Base-by-base conservation (phyloP, 2,888 invertebrate genomes). In the Dugesia japonica region DNA sequence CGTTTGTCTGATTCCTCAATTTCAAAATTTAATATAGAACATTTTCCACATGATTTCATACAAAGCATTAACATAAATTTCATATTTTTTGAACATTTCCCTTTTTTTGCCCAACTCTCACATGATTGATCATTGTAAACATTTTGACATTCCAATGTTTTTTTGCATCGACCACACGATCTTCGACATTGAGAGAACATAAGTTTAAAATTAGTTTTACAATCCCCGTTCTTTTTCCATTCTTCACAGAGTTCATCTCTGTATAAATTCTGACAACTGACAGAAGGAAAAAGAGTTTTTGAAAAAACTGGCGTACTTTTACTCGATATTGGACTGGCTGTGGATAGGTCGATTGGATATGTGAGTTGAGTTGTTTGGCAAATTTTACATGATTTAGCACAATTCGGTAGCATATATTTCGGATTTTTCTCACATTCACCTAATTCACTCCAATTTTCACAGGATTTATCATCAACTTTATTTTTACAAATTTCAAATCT, bases 381-480 rank as follows among this genome's bases (percentile, higher is more conserved):
- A 71, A 7, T 26, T 71, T 26, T 38, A n/a, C 74, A 74, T 17
- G 33, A 33, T 28, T 42, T 27, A 4, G 74, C 74, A 33, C 74
- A 74, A 4, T 74, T 38, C 13, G 26, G 4, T 1, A 33, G 17
- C 74, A 74, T 74, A 20, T 23, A 74, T 38, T 42, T 23, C 1
- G 74, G 74, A 31, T 74, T 74, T 13, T 42, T 38, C 26, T 13
- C 15, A 23, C 74, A 74, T 26, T 74, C 74, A 9, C 74, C 74
- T 38, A 26, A 17, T 33, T 31, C 9, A 28, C 33, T 42, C 74
- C 74, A 74, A 7, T 31, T 23, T 26, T 42, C 33, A n/a, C 74
- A 74, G 15, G 71, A 17, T 13, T 1, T 9, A 7, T 31, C 26
- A 17, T 31, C 38, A 7, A 4, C 13, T 17, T 17, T 9, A 74